Evolutionary conservation across 92 coral and sea anemone species (phyloP).

Genomic region (Epizoanthus fatuus): DNA sequence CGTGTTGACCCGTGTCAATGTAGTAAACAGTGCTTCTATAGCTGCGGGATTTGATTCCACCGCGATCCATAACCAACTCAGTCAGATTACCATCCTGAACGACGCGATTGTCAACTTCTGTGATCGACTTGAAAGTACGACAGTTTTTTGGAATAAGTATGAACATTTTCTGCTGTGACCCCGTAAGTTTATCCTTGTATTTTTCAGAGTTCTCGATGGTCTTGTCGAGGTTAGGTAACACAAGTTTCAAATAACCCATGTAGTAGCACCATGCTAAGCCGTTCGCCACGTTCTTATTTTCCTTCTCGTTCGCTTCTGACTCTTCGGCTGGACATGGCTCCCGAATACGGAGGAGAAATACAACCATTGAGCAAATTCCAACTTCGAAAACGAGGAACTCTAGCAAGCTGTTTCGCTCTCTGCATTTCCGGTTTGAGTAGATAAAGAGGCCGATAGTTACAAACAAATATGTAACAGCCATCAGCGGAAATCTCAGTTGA

Average conservation of each 20-base stretch:
- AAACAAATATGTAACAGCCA: no score
- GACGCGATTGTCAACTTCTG: slow-evolving; percentile 37
- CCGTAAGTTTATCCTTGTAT: slow-evolving; percentile 17
- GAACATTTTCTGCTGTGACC: slow-evolving; percentile 63
- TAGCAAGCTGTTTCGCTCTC: no score
- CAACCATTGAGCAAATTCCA: slow-evolving; percentile 29
- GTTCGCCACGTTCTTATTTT: slow-evolving; percentile 81
- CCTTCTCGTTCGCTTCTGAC: slow-evolving; percentile 72
- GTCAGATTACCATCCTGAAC: slow-evolving; percentile 29
- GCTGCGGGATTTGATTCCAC: slow-evolving; percentile 46
- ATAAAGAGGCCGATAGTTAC: no score
- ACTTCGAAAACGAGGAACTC: no score
- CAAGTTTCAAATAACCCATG: slow-evolving; percentile 82
- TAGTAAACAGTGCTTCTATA: slow-evolving; percentile 59
- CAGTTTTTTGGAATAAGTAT: slow-evolving; percentile 82
- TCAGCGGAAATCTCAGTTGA: no score
- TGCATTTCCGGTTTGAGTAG: no score
- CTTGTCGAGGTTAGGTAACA: slow-evolving; percentile 59
- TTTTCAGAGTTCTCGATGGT: slow-evolving; percentile 46
- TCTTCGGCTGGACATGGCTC: slow-evolving; percentile 72
- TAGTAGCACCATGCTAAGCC: slow-evolving; percentile 91
- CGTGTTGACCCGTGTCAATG: background rate
- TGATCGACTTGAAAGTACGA: slow-evolving; percentile 28
- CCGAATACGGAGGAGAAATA: slow-evolving; percentile 68
- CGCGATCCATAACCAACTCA: slow-evolving; percentile 16